A percentile compares a stretch with the other conserved stretches of the same genome.
phyloP scores from a whole-genome alignment of 1,140 invertebrate genomes.

The Trichoplusia ni region DNA sequence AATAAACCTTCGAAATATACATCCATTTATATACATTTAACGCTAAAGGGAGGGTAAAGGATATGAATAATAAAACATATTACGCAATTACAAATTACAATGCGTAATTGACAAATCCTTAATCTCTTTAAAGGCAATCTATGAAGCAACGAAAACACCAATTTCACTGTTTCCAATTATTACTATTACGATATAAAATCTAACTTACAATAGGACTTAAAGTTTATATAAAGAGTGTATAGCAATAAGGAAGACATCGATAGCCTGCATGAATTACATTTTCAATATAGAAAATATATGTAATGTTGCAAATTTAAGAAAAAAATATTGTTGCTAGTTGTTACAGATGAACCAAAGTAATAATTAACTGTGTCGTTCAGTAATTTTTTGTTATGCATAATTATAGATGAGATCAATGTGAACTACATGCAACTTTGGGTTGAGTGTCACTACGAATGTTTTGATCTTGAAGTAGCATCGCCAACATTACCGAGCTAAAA shows the following conservation, averaged over 20 bases:
- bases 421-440: too few relatives aligned
- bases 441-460: too few relatives aligned
- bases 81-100: conserved; percentile 12
- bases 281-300: conserved; percentile 69
- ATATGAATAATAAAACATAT: conserved; percentile 25
- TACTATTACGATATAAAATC: conserved; percentile 56
- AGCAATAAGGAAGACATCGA: conserved; percentile 80
- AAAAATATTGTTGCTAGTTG: too few relatives aligned
- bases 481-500: too few relatives aligned
- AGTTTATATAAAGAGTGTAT: conserved; percentile 76
- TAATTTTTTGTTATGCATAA: too few relatives aligned
- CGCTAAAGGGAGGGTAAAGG: conserved; percentile 12
- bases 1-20: conserved; percentile 24
- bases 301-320: too few relatives aligned
- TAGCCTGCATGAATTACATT: conserved; percentile 78
- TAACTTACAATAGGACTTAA: conserved; percentile 70
- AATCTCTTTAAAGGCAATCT: conserved; percentile 15
- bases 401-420: too few relatives aligned
- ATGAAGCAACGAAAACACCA: conserved; percentile 22
- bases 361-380: too few relatives aligned
- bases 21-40: conserved; percentile 18
- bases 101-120: conserved; percentile 33
- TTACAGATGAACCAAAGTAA: too few relatives aligned
- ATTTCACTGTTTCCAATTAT: neutral
- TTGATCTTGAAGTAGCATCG: too few relatives aligned